Conservation (phyloP, 2,113 vertebrate species). For the Pachyramphus minor region DNA sequence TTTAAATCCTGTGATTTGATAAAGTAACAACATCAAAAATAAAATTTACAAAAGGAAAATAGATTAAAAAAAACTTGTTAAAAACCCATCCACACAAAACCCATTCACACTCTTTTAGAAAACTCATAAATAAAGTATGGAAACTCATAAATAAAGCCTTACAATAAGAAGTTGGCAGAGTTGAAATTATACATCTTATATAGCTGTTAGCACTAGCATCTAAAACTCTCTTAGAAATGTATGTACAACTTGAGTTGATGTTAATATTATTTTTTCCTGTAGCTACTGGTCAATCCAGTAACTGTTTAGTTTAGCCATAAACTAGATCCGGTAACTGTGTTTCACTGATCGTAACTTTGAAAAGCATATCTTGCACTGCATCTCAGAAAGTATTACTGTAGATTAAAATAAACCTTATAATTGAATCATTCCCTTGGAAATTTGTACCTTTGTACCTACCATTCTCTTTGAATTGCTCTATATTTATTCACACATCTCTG, state of each 20-base stretch:
- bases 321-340: background rate
- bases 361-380: background rate
- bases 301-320: background rate
- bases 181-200: background rate
- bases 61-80: background rate
- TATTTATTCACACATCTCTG: background rate
- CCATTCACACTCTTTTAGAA: background rate
- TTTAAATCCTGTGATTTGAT: background rate
- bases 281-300: background rate
- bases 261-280: background rate
- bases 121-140: background rate
- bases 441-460: accelerated
- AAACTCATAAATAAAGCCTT: background rate
- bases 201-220: background rate
- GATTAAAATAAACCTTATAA: background rate
- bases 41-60: background rate
- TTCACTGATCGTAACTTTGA: background rate
- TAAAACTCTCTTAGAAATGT: background rate
- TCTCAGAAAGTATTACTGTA: background rate
- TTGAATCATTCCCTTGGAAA: background rate
- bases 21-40: background rate
- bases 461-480: background rate
- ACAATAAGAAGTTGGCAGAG: background rate
- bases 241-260: background rate
- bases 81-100: accelerated